Evolutionary conservation across 2,888 invertebrate species (phyloP).

Genomic region (Scaeva pyrastri): DNA sequence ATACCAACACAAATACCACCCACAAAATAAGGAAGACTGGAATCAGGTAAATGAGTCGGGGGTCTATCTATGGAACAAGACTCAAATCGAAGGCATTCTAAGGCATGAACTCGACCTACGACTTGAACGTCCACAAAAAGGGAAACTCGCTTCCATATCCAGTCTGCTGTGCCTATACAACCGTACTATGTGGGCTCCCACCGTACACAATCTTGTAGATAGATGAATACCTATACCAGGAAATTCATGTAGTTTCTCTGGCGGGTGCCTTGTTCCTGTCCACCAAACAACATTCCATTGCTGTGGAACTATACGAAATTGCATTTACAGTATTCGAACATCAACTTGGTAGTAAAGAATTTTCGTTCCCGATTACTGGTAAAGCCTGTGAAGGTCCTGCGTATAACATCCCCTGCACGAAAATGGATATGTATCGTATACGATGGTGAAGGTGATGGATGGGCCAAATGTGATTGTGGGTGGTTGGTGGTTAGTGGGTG

Average conservation of each 20-base stretch:
- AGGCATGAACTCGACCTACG: slow-evolving; percentile 67
- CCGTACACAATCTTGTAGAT: slow-evolving; percentile 5
- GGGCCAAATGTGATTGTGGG: slow-evolving; percentile 50
- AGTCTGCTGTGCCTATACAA: neutral
- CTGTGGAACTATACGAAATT: slow-evolving; percentile 35
- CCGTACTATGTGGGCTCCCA: too few species aligned
- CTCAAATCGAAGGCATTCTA: slow-evolving; percentile 50
- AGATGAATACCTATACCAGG: neutral
- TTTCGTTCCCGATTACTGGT: slow-evolving; percentile 47
- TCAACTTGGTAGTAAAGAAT: slow-evolving; percentile 23
- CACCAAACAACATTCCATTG: slow-evolving; percentile 42
- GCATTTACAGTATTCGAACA: slow-evolving; percentile 67
- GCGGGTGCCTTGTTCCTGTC: neutral
- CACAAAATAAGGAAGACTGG: slow-evolving; percentile 8
- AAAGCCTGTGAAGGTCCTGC: slow-evolving; percentile 70
- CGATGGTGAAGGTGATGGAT: neutral
- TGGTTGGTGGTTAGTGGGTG: slow-evolving; percentile 4
- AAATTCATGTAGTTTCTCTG: slow-evolving; percentile 1
- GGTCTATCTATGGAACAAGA: slow-evolving; percentile 18
- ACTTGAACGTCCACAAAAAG: slow-evolving; percentile 64
- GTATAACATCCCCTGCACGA: slow-evolving; percentile 64
- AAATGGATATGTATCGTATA: slow-evolving; percentile 41
- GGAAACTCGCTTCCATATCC: slow-evolving; percentile 45
- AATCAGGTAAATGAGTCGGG: too few species aligned
- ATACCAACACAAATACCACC: slow-evolving; percentile 29